phyloP scores from a whole-genome alignment of 2,888 invertebrate genomes.

The Drosophila borealis region DNA sequence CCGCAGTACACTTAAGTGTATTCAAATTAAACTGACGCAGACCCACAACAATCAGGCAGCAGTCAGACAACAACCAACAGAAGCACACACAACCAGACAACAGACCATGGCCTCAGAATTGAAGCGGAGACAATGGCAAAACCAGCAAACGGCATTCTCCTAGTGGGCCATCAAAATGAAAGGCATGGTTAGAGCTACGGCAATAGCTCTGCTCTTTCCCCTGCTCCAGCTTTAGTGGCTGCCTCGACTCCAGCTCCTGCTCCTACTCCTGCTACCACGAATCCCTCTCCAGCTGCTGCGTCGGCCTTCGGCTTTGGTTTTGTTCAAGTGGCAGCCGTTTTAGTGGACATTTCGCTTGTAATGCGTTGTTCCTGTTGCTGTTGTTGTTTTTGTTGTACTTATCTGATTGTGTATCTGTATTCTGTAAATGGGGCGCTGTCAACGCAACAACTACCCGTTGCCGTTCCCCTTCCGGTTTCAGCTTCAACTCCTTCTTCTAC shows the following conservation, averaged over 20 bases:
- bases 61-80: constrained; percentile 40
- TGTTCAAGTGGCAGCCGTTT: constrained; percentile 54
- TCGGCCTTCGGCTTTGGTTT: constrained; percentile 31
- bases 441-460: constrained; percentile 52
- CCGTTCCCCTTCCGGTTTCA: constrained; percentile 1
- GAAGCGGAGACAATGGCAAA: constrained; percentile 50
- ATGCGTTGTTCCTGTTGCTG: constrained; percentile 59
- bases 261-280: neutral
- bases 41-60: constrained; percentile 66
- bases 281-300: neutral
- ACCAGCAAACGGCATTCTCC: constrained; percentile 35
- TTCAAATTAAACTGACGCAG: constrained; percentile 79
- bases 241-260: neutral
- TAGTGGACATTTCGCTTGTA: constrained; percentile 76
- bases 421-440: constrained; percentile 55
- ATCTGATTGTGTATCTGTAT: constrained; percentile 70
- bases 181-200: constrained; percentile 7
- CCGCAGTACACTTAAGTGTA: constrained; percentile 80
- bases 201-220: neutral
- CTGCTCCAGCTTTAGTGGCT: neutral
- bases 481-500: neutral
- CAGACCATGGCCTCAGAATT: constrained; percentile 27
- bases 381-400: constrained; percentile 49
- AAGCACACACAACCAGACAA: constrained; percentile 3
- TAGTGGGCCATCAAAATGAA: constrained; percentile 28